Percentiles rank a stretch among this genome's conserved stretches.
Conservation (phyloP, 2,113 vertebrate species). For the Xiphias gladius region DNA sequence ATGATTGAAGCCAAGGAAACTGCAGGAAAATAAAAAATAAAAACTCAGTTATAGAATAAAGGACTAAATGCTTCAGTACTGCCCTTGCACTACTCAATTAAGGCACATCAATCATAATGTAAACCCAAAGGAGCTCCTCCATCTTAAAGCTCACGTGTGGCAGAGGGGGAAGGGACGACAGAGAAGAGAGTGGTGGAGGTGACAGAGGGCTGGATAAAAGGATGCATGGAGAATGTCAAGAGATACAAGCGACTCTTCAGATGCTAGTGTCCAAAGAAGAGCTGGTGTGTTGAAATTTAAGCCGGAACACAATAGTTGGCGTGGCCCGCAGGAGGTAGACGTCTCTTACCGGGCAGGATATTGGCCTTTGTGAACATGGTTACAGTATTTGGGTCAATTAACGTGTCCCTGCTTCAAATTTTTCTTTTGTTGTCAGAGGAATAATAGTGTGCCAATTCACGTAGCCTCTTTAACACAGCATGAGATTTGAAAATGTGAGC, state of each 20-base stretch:
- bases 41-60: constrained; percentile 26
- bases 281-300: constrained; percentile 78
- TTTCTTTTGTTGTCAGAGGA: constrained; percentile 72
- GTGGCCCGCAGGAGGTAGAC: constrained; percentile 59
- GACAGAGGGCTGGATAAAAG: constrained; percentile 50
- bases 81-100: constrained; percentile 77
- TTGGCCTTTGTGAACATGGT: constrained; percentile 77
- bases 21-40: constrained; percentile 37
- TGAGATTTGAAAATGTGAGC: constrained; percentile 46
- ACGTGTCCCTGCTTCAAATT: constrained; percentile 72
- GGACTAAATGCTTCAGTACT: constrained; percentile 62
- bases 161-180: constrained; percentile 25
- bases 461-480: constrained; percentile 51
- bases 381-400: constrained; percentile 82
- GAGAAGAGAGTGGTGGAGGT: constrained; percentile 36
- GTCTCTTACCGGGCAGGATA: constrained; percentile 72
- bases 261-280: constrained; percentile 68
- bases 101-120: constrained; percentile 72
- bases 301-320: constrained; percentile 76
- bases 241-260: constrained; percentile 66
- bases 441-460: constrained; percentile 65
- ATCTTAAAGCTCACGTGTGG: constrained; percentile 46
- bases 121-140: constrained; percentile 61
- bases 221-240: constrained; percentile 65
- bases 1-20: constrained; percentile 31